A percentile compares a stretch with the other conserved stretches of the same genome.
Evolutionary conservation across 2,113 vertebrate genomes (phyloP).

Genomic region (Oplegnathus fasciatus): DNA sequence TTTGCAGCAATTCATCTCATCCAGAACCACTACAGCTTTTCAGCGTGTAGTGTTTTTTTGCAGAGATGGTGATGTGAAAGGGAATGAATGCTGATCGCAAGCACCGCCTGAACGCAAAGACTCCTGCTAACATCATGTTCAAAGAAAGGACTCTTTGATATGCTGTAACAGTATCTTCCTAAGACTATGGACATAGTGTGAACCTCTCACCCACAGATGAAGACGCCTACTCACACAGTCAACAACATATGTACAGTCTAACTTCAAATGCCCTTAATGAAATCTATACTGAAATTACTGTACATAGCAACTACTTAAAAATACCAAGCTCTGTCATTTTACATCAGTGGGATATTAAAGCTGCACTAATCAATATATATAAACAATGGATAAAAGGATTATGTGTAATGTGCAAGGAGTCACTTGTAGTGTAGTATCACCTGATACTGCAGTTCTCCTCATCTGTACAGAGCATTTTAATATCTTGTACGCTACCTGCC

Average conservation of each 20-base stretch:
- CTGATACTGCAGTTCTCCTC: neutral
- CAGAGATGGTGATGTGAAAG: neutral
- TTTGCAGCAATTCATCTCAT: neutral
- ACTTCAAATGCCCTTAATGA: neutral
- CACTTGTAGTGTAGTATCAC: neutral
- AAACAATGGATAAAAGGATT: neutral
- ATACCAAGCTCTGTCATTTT: neutral
- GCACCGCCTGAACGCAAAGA: neutral
- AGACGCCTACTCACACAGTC: neutral
- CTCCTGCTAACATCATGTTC: neutral
- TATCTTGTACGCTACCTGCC: neutral
- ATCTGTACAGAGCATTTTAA: neutral
- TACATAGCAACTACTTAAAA: neutral
- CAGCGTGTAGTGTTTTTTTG: neutral
- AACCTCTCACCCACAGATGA: neutral
- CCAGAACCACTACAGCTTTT: neutral
- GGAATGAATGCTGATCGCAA: constrained; percentile 5
- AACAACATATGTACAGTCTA: neutral
- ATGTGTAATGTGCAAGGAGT: no score
- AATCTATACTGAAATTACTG: neutral
- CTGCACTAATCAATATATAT: neutral
- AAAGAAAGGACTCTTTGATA: neutral
- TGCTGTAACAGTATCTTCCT: no score
- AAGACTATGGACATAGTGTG: neutral
- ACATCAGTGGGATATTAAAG: neutral